Evolutionary conservation across 2,113 vertebrate genomes (phyloP), one percentile per base, ranked within the genome.

Genomic region (Agapornis roseicollis): DNA sequence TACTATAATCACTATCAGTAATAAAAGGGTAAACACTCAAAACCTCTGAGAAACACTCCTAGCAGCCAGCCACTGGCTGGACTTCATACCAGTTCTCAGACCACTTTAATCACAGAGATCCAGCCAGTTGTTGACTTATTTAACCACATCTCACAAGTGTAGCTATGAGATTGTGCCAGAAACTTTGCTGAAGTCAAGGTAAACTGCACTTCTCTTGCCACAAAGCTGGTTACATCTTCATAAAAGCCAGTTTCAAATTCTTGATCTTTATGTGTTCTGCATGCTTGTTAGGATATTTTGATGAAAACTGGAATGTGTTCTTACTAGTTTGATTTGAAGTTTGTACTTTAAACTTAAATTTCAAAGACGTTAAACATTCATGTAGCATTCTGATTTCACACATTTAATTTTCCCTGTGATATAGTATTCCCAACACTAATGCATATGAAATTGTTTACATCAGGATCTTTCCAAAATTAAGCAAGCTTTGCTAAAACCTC

Each of bases 241-340:
- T 9, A 14, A 68, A 42, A 47, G 31, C 17, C 44, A 19, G 23
- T 35, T 41, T 39, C 2, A 13, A 42, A 14, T 22, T 42, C 41
- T 35, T 39, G 28, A 37, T 49, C 47, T 27, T 33, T 2, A 0
- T 10, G 11, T 0, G 0, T 44, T 44, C 20, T 11, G 11, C 6
- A 1, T 22, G 53, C 47, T 50, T 28, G 10, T 27, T 39, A 61
- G 31, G 22, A 11, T 49, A 8, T 10, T 35, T 27, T 37, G 24
- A 6, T 42, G 47, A 49, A 50, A 63, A 33, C 29, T 27, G 11
- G 16, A 20, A 5, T 25, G 10, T 31, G 44, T 76, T 49, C 77
- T 31, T 42, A 29, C 23, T 13, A 13, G 31, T 55, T 61, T 52
- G 71, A 16, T 49, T 66, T 16, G 31, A 66, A n/a, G 31, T 55